Conservation (phyloP, 2,888 invertebrate genomes). For the Pilophorus perplexus region DNA sequence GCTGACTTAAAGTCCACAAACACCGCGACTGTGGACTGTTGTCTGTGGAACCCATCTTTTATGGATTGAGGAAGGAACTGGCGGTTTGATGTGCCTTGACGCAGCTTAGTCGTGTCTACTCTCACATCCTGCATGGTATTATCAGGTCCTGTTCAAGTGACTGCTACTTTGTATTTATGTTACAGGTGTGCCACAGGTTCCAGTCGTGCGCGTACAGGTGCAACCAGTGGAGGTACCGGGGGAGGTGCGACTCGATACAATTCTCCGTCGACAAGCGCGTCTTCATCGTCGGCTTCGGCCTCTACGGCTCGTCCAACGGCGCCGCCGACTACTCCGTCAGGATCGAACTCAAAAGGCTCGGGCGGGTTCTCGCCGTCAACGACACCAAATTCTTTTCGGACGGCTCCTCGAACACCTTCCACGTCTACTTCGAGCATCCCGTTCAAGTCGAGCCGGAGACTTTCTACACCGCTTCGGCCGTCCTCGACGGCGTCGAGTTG, state of each 20-base stretch:
- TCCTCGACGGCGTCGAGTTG: constrained; percentile 87
- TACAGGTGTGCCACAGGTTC: constrained; percentile 88
- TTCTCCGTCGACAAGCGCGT: constrained; percentile 94
- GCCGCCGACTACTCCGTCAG: constrained; percentile 93
- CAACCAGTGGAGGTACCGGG: constrained; percentile 96
- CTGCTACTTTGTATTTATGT: constrained; percentile 48
- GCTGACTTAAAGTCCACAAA: too few species aligned
- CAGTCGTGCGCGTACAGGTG: constrained; percentile 94
- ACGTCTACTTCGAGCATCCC: constrained; percentile 75
- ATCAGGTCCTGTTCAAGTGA: too few species aligned
- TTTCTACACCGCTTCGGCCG: constrained; percentile 93
- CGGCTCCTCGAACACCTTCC: constrained; percentile 93
- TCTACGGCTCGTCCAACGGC: constrained; percentile 94
- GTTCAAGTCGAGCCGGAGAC: constrained; percentile 88
- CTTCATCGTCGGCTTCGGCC: constrained; percentile 91
- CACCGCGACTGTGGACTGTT: too few species aligned
- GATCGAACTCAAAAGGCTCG: constrained; percentile 87
- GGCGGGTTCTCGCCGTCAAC: constrained; percentile 84
- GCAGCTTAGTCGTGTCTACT: too few species aligned
- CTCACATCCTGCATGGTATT: too few species aligned
- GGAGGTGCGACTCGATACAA: constrained; percentile 93
- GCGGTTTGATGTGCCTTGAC: too few species aligned
- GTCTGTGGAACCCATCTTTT: too few species aligned
- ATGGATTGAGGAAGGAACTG: too few species aligned
- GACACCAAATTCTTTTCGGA: constrained; percentile 93